Percentiles rank a stretch among this genome's conserved stretches.
Evolutionary conservation across 1,140 invertebrate species (phyloP).

Genomic region (Danaus plexippus): DNA sequence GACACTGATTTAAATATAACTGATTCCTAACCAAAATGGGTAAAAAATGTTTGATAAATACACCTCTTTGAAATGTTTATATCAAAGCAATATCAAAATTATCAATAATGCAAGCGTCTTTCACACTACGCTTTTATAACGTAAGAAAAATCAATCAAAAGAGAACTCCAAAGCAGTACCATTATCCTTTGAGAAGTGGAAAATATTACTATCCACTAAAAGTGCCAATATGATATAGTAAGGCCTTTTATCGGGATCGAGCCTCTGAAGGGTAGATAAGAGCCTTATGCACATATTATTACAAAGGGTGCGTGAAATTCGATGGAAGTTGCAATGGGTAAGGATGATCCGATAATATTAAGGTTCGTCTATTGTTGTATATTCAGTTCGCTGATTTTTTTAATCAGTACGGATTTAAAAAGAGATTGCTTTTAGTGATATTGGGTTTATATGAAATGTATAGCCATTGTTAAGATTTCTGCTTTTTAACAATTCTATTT

Average conservation of each 20-base stretch:
- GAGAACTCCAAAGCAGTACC: slow-evolving; percentile 19
- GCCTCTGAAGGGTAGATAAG: slow-evolving; percentile 57
- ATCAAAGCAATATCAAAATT: too few relatives aligned
- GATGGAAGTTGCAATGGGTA: slow-evolving; percentile 44
- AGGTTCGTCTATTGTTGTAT: slow-evolving; percentile 32
- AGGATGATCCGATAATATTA: slow-evolving; percentile 53
- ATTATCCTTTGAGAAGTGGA: slow-evolving; percentile 52
- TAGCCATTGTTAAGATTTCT: too few relatives aligned
- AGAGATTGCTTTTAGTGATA: slow-evolving; percentile 2
- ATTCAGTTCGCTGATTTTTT: slow-evolving; percentile 24
- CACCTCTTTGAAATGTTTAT: too few relatives aligned
- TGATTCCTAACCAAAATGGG: too few relatives aligned
- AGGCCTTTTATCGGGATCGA: slow-evolving; percentile 52
- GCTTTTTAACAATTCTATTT: not conserved
- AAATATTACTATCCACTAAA: slow-evolving; percentile 52
- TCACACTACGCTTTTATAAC: slow-evolving; percentile 10
- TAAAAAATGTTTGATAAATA: too few relatives aligned
- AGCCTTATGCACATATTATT: slow-evolving; percentile 47
- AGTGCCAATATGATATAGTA: slow-evolving; percentile 65
- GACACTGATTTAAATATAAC: slow-evolving; percentile 22
- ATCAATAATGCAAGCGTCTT: too few relatives aligned
- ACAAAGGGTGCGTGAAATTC: slow-evolving; percentile 64
- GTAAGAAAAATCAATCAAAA: slow-evolving; percentile 2
- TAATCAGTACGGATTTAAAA: slow-evolving; percentile 33
- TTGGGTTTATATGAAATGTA: too few relatives aligned